These are phyloP conservation scores for Enteromius radiatus DNA, from an alignment of 2,797 vertebrate species.

Conservation along the genomic window DNA sequence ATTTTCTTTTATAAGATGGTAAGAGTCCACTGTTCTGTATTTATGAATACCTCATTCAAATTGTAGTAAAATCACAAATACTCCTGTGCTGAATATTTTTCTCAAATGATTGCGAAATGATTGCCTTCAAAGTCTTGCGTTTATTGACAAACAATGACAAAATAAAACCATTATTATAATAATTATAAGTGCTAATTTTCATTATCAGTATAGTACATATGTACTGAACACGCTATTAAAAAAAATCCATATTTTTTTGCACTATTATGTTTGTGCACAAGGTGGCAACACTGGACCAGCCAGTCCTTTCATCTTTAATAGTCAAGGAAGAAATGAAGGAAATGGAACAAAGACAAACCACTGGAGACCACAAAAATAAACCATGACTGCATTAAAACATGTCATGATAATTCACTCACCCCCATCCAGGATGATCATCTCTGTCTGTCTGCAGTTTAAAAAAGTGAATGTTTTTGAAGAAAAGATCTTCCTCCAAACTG, in stretches of 20 bases:
- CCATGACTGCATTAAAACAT: background rate
- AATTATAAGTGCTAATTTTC: background rate
- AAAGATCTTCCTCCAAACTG: background rate
- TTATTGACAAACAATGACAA: background rate
- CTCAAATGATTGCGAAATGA: background rate
- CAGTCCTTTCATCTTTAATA: background rate
- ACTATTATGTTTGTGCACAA: background rate
- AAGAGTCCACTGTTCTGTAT: background rate
- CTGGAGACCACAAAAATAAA: background rate
- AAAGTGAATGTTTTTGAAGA: background rate
- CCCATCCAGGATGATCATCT: background rate
- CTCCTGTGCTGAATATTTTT: background rate
- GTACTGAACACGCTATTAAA: background rate
- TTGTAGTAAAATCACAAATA: background rate
- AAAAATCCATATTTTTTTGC: background rate
- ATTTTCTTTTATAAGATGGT: background rate
- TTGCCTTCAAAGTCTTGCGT: slow-evolving; percentile 12
- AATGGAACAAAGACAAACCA: background rate
- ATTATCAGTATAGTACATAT: background rate
- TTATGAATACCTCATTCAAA: background rate
- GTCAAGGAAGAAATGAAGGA: background rate
- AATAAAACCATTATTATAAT: background rate
- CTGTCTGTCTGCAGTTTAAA: background rate
- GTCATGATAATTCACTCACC: background rate
- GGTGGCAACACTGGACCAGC: background rate